phyloP scores from a whole-genome alignment of 2,113 vertebrate species.

The Chlorocebus sabaeus region DNA sequence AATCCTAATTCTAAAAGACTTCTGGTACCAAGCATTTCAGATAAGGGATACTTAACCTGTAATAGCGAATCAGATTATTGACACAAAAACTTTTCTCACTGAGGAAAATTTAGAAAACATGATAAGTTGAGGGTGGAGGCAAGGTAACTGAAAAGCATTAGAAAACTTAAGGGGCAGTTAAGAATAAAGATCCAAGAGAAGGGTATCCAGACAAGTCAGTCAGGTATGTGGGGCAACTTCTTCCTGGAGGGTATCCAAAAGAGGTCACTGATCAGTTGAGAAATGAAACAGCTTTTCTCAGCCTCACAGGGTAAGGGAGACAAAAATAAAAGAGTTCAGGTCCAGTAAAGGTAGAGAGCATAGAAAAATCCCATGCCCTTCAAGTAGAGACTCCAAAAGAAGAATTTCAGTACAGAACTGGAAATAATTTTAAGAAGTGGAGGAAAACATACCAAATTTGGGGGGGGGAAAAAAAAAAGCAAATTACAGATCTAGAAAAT shows the following conservation, averaged over 20 bases:
- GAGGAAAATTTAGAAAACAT: slow-evolving; percentile 29
- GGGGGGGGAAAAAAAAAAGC: not conserved
- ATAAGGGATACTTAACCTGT: not conserved
- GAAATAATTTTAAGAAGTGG: not conserved
- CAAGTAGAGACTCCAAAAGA: not conserved
- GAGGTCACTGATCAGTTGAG: not conserved
- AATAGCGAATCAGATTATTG: not conserved
- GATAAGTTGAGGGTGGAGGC: not conserved
- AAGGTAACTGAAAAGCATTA: not conserved
- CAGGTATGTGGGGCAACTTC: not conserved
- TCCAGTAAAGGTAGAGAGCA: not conserved
- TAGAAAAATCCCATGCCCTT: not conserved
- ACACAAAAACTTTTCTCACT: not conserved
- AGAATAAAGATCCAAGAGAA: slow-evolving; percentile 9
- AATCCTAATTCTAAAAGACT: not conserved
- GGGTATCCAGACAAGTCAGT: not conserved
- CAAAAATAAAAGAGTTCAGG: not conserved
- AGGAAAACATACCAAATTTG: not conserved
- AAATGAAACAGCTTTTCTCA: not conserved
- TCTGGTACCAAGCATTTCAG: not conserved
- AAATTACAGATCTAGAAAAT: not conserved
- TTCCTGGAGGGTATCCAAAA: not conserved
- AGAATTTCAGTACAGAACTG: not conserved
- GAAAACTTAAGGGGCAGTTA: not conserved
- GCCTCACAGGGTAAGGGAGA: not conserved